Percentiles rank a stretch among this genome's conserved stretches.
These are phyloP conservation scores for Eudyptes chrysolophus DNA, from an alignment of 2,113 vertebrate species.

Conservation along the genomic window DNA sequence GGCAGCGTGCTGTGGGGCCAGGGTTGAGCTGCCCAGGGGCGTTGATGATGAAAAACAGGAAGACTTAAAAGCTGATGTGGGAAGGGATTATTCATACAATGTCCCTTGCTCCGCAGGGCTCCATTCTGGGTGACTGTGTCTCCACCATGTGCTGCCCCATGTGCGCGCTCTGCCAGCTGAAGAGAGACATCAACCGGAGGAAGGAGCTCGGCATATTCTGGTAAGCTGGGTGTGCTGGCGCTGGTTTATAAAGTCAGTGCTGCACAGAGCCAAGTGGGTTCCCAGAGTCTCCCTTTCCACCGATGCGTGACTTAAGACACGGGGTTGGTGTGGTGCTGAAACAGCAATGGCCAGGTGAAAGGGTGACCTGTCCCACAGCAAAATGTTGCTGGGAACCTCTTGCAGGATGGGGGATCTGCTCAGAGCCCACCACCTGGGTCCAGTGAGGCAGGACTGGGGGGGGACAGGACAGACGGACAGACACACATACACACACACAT, in stretches of 20 bases:
- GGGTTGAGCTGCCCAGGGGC: neutral
- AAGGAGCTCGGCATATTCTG: slow-evolving; percentile 58
- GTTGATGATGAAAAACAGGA: rapidly evolving
- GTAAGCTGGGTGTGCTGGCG: neutral
- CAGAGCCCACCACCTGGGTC: neutral
- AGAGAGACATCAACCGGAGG: slow-evolving; percentile 74
- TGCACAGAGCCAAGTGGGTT: rapidly evolving
- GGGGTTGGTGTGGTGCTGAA: neutral
- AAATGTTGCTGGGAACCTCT: neutral
- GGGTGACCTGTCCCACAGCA: neutral
- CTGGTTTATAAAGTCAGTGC: neutral
- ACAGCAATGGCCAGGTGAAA: neutral
- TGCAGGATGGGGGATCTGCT: neutral
- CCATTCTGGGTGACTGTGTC: slow-evolving; percentile 21
- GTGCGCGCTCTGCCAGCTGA: slow-evolving; percentile 70
- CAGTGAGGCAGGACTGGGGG: neutral
- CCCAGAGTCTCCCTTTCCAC: neutral
- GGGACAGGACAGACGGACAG: neutral
- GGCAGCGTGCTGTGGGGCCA: rapidly evolving
- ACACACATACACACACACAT: too few relatives aligned
- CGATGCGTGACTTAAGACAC: neutral
- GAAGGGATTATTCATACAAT: neutral
- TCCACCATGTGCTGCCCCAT: rapidly evolving
- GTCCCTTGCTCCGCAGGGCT: slow-evolving; percentile 50
- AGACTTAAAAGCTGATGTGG: rapidly evolving